Conservation (phyloP, 2,888 invertebrate species). For the Cheilosia scutellata region DNA sequence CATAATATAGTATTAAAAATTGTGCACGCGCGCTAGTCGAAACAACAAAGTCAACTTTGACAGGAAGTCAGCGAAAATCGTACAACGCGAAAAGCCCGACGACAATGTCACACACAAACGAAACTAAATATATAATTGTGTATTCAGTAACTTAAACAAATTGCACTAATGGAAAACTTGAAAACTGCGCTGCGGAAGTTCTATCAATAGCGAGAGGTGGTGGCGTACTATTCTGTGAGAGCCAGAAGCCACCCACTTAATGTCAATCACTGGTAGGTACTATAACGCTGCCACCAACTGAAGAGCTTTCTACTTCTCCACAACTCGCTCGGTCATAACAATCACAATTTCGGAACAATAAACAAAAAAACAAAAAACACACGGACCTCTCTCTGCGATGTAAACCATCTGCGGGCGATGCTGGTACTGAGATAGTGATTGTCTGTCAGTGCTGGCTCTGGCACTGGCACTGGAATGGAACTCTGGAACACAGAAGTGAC, state of each 20-base stretch:
- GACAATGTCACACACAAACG: constrained; percentile 25
- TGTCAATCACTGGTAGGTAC: constrained; percentile 57
- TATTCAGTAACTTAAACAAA: constrained; percentile 24
- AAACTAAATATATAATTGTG: constrained; percentile 16
- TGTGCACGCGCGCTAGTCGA: constrained; percentile 8
- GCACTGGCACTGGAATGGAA: constrained; percentile 8
- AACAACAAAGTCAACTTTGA: constrained; percentile 40
- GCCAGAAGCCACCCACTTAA: constrained; percentile 54
- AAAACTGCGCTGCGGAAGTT: constrained; percentile 52
- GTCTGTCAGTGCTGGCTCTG: constrained; percentile 9
- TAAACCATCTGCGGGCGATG: constrained; percentile 71
- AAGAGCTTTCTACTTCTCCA: constrained; percentile 31
- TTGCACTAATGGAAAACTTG: constrained; percentile 20
- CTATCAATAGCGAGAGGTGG: constrained; percentile 25
- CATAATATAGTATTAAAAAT: not conserved
- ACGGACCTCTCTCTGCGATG: constrained; percentile 41
- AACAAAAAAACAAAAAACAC: constrained; percentile 12
- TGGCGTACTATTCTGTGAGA: constrained; percentile 30
- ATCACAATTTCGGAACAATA: constrained; percentile 49
- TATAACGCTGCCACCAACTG: constrained; percentile 21
- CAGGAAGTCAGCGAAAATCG: constrained; percentile 55
- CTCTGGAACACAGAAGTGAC: constrained; percentile 62
- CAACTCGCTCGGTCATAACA: constrained; percentile 52
- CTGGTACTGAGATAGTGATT: constrained; percentile 39
- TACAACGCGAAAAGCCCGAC: not conserved